A percentile compares a stretch with the other conserved stretches of the same genome.
phyloP scores from a whole-genome alignment of 2,888 invertebrate genomes.

The Pseudococcus longispinus region DNA sequence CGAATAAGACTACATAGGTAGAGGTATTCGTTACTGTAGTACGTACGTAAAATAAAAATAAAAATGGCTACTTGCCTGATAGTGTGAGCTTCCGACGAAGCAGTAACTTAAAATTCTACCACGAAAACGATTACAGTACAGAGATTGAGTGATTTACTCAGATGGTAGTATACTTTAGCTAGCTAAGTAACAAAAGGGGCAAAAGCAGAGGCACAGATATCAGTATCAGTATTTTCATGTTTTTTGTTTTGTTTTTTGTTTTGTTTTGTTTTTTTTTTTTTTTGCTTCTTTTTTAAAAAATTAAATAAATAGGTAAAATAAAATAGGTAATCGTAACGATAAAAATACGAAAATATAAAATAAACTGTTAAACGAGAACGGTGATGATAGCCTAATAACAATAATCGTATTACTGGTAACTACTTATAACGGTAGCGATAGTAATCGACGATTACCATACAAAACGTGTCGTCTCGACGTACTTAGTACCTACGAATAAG shows the following conservation, averaged over 20 bases:
- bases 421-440: background rate
- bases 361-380: background rate
- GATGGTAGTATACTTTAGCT: constrained; percentile 60
- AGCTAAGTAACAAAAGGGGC: constrained; percentile 60
- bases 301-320: background rate
- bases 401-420: background rate
- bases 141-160: constrained; percentile 56
- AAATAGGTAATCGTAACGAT: background rate
- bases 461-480: background rate
- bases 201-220: constrained; percentile 58
- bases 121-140: constrained; percentile 54
- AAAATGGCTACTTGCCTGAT: constrained; percentile 55
- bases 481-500: background rate
- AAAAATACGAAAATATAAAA: background rate
- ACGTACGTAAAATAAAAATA: constrained; percentile 23
- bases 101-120: constrained; percentile 56
- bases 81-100: constrained; percentile 51
- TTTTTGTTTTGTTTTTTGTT: background rate
- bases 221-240: constrained; percentile 40
- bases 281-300: constrained; percentile 11
- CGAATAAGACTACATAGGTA: constrained; percentile 37
- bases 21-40: background rate
- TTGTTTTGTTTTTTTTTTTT: background rate
- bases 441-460: background rate
- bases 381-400: too few species aligned